Evolutionary conservation across 1,140 invertebrate genomes (phyloP).

Genomic region (Harlomillsia oculata): DNA sequence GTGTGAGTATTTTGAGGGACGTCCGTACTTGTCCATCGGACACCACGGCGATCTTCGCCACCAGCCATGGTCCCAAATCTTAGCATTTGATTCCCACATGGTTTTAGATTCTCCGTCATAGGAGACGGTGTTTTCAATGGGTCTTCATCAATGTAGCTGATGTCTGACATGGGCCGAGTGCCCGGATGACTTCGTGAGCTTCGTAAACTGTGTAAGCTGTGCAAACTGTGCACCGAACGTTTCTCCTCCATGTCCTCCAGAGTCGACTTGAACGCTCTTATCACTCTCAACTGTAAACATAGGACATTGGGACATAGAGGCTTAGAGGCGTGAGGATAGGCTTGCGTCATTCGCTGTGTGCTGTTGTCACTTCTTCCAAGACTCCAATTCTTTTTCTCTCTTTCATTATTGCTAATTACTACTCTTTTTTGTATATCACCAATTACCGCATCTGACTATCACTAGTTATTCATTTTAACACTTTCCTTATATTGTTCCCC

Average conservation of each 20-base stretch:
- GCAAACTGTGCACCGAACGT: conserved; percentile 92
- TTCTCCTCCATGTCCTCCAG: conserved; percentile 99
- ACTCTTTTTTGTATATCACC: too few relatives aligned
- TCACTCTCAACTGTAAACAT: conserved; percentile 96
- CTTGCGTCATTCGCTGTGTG: conserved; percentile 4
- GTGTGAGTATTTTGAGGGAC: conserved; percentile 14
- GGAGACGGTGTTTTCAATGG: conserved; percentile 52
- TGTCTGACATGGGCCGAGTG: conserved; percentile 67
- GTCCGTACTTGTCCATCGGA: conserved; percentile 31
- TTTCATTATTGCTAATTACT: too few relatives aligned
- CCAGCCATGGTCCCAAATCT: conserved; percentile 4
- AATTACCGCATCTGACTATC: too few relatives aligned
- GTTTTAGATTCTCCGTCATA: conserved; percentile 40
- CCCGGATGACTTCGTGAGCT: conserved; percentile 71
- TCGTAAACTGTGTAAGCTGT: conserved; percentile 87
- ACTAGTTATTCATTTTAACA: too few relatives aligned
- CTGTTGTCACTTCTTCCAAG: background rate
- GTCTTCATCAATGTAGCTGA: conserved; percentile 86
- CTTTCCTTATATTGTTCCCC: too few relatives aligned
- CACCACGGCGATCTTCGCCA: conserved; percentile 21
- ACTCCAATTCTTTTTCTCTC: too few relatives aligned
- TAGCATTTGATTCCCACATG: conserved; percentile 23
- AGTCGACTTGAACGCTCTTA: conserved; percentile 99
- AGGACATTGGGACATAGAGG: conserved; percentile 44
- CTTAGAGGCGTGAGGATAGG: conserved; percentile 38